phyloP scores from a whole-genome alignment of 2,797 vertebrate genomes.

The Sebastes elongatus region DNA sequence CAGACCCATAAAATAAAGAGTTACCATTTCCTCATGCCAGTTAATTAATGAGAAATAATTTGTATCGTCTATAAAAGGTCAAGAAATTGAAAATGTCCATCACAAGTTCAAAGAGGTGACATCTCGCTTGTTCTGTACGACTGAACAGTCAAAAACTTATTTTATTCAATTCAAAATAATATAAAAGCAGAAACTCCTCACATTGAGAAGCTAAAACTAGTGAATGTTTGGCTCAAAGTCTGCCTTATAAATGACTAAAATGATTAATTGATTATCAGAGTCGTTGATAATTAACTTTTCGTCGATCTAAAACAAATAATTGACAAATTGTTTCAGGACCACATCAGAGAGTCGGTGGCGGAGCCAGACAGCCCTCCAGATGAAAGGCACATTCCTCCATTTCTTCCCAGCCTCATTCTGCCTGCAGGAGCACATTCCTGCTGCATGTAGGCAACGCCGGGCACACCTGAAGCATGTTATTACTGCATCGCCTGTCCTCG shows the following conservation, averaged over 20 bases:
- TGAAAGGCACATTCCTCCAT: constrained; percentile 37
- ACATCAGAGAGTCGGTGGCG: neutral
- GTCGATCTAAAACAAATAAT: neutral
- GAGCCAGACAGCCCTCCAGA: constrained; percentile 20
- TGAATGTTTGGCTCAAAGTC: neutral
- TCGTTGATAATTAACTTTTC: neutral
- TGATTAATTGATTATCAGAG: neutral
- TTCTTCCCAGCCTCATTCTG: constrained; percentile 20
- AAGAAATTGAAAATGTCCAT: neutral
- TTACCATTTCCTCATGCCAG: neutral
- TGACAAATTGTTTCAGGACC: neutral
- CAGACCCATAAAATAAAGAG: neutral
- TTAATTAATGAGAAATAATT: neutral
- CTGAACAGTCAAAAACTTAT: neutral
- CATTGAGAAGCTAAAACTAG: neutral
- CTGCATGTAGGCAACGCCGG: constrained; percentile 20
- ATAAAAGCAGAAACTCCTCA: neutral
- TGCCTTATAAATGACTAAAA: neutral
- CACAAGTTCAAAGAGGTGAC: neutral
- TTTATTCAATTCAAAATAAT: neutral
- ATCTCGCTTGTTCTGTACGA: neutral
- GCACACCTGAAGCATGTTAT: constrained; percentile 67
- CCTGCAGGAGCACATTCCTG: constrained; percentile 68
- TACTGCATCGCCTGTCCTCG: constrained; percentile 27
- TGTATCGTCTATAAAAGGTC: neutral